Evolutionary conservation across 1,140 invertebrate genomes (phyloP).

Genomic region (Sitophilus oryzae): DNA sequence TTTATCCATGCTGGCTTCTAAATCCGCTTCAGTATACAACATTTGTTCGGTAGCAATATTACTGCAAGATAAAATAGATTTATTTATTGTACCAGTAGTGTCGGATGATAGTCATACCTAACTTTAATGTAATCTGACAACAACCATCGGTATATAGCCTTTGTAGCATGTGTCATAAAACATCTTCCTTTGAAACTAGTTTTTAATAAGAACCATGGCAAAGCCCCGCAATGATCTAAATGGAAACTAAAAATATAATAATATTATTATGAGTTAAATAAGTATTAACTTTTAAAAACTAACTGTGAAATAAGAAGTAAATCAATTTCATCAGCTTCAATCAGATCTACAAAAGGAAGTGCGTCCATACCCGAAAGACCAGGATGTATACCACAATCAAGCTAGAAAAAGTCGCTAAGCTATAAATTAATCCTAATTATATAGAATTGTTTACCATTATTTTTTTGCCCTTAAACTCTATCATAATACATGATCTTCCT

Average conservation of each 20-base stretch:
- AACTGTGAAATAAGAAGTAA: conserved; percentile 93
- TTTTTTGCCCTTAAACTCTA: conserved; percentile 99
- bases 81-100: too few relatives aligned
- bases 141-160: conserved; percentile 98
- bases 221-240: conserved; percentile 94
- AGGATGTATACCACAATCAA: conserved; percentile 99
- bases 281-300: conserved; percentile 42
- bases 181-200: conserved; percentile 97
- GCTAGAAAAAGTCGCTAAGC: conserved; percentile 44
- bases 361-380: conserved; percentile 96
- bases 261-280: conserved; percentile 3
- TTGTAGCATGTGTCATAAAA: conserved; percentile 99
- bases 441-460: conserved; percentile 72
- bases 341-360: conserved; percentile 94
- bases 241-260: conserved; percentile 70
- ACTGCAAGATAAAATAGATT: conserved; percentile 48
- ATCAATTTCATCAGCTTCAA: conserved; percentile 97
- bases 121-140: conserved; percentile 99
- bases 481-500: conserved; percentile 94
- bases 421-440: conserved; percentile 1
- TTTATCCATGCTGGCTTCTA: conserved; percentile 97
- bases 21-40: conserved; percentile 95
- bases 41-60: conserved; percentile 97
- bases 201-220: conserved; percentile 97
- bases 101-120: conserved; percentile 48